These are phyloP conservation scores for Urocolius indicus DNA, from an alignment of 2,113 vertebrate species.

Conservation along the genomic window DNA sequence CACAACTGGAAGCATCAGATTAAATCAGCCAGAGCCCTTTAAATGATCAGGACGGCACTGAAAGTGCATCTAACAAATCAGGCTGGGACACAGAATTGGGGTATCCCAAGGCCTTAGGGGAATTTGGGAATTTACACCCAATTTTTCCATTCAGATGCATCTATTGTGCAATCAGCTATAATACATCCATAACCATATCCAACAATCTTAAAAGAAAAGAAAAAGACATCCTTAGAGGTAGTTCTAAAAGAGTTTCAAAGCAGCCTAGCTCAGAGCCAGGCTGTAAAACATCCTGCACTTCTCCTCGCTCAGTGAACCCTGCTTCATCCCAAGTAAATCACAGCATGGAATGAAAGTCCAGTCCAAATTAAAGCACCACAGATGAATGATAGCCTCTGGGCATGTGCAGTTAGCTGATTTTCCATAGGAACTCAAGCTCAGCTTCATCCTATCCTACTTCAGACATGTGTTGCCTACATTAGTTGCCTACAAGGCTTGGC, in stretches of 20 bases:
- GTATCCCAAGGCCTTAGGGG: not conserved
- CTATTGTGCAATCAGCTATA: not conserved
- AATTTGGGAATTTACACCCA: not conserved
- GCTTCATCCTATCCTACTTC: not conserved
- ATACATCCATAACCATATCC: not conserved
- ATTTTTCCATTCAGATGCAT: accelerated
- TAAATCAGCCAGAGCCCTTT: not conserved
- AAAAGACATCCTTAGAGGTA: not conserved
- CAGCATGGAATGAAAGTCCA: not conserved
- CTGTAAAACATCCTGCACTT: slow-evolving; percentile 9
- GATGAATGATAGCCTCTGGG: not conserved
- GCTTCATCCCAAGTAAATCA: slow-evolving; percentile 32
- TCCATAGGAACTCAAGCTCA: not conserved
- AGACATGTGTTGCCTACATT: accelerated
- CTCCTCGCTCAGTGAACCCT: not conserved
- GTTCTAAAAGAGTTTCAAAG: not conserved
- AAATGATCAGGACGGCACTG: not conserved
- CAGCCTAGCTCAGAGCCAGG: not conserved
- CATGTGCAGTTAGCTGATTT: not conserved
- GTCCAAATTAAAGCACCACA: not conserved
- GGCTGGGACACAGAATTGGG: not conserved
- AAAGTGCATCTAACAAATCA: not conserved
- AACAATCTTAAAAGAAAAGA: not conserved
- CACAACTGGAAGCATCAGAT: not conserved
- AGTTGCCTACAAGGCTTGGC: not conserved